These are phyloP conservation scores for Megaceryle torquata DNA, from an alignment of 2,113 vertebrate species.

Conservation along the genomic window DNA sequence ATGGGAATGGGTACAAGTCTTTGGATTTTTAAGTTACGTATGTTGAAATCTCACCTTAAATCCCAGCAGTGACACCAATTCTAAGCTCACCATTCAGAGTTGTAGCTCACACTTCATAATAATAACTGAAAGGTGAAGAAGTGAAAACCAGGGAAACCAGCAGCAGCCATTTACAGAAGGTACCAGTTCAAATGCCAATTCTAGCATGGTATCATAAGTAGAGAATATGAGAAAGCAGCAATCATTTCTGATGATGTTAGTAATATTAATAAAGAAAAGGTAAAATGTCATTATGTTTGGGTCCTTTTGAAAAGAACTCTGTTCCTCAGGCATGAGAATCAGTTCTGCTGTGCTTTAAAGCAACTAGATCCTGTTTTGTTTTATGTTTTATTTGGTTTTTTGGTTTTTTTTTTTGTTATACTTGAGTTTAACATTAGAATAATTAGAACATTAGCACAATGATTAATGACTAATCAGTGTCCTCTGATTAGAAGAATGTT, in stretches of 20 bases:
- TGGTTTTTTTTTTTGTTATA: background rate
- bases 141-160: background rate
- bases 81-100: background rate
- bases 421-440: background rate
- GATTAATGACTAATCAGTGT: background rate
- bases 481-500: background rate
- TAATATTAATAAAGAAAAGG: background rate
- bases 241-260: background rate
- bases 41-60: background rate
- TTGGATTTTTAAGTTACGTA: accelerated
- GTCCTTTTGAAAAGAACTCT: background rate
- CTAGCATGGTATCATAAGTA: accelerated
- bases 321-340: background rate
- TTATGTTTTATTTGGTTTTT: background rate
- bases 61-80: background rate
- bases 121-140: background rate
- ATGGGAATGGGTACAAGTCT: accelerated
- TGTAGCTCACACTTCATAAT: background rate
- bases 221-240: background rate
- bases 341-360: background rate
- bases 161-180: background rate
- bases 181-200: background rate
- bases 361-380: background rate
- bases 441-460: background rate
- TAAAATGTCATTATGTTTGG: background rate